Evolutionary conservation across 2,888 invertebrate species (phyloP), one percentile per base, ranked within the genome.

Genomic region (Rhogogaster chlorosoma): DNA sequence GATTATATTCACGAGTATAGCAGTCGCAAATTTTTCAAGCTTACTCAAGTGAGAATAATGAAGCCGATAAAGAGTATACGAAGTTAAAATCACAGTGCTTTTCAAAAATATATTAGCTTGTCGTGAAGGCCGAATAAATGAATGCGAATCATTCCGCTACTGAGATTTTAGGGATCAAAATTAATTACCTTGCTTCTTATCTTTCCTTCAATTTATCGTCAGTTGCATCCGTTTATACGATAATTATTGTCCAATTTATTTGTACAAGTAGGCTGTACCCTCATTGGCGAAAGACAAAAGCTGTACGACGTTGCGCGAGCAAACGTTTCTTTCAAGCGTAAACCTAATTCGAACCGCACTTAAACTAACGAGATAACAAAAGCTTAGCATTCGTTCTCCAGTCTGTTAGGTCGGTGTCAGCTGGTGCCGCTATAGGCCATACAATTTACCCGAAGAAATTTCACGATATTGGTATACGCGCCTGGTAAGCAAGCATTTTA

Each of bases 291-390:
- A 67, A 67, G 67, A 67, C 67, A 67, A 67, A 67, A 67, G 67
- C 67, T 32, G 32, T 12, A 67, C 32, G 67, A 18, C 32, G 67
- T 67, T 67, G 67, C 22, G 42, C 71, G 10, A 71, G 71, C 22
- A 73, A 42, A 36, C 80, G 38, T 80, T 61, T 80, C 22, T 80
- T 38, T 38, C 61, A 57, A 80, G 61, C 80, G 38, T 57, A 80
- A 80, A 61, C 80, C 29, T 80, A 61, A 80, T 80, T 80, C 80
- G 80, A 80, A 70, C 38, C 67, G 45, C 83, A 83, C 83, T 83
- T 83, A 70, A 67, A 45, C 45, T 83, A 83, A 83, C 67, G 67
- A 83, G 83, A 83, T 83, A 83, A 70, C 83, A 67, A 45, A 67
- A 83, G 83, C 83, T 83, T 83, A 83, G 29, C 70, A 67, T 67